phyloP scores from a whole-genome alignment of 1,140 invertebrate genomes.

The Chrysopa pallens region DNA sequence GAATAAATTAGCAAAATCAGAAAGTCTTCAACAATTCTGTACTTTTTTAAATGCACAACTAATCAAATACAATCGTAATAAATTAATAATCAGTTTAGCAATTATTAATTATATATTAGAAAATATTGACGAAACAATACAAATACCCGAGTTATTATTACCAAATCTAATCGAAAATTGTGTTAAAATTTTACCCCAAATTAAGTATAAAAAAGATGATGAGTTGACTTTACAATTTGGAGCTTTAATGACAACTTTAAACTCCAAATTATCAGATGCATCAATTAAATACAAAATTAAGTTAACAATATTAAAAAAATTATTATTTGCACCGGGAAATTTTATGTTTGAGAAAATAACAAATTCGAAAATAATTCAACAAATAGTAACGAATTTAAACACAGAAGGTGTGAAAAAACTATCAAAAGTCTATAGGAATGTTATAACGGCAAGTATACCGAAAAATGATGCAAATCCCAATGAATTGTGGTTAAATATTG shows the following conservation, averaged over 20 bases:
- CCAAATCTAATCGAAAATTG: constrained; percentile 18
- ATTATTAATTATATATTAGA: constrained; percentile 12
- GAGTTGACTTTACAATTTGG: constrained; percentile 22
- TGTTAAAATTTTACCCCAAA: constrained; percentile 30
- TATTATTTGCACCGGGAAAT: constrained; percentile 43
- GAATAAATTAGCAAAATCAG: constrained; percentile 24
- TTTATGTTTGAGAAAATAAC: constrained; percentile 54
- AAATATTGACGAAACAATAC: constrained; percentile 7
- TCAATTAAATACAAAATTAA: constrained; percentile 28
- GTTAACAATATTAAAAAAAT: constrained; percentile 35
- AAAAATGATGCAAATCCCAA: constrained; percentile 24
- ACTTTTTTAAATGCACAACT: constrained; percentile 33
- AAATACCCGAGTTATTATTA: constrained; percentile 14
- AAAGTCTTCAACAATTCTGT: constrained; percentile 32
- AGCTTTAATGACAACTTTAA: constrained; percentile 31
- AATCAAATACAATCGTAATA: constrained; percentile 35
- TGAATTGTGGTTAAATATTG: constrained; percentile 41
- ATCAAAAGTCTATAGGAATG: constrained; percentile 34
- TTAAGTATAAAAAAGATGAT: constrained; percentile 26
- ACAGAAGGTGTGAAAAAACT: constrained; percentile 40
- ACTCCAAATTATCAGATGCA: constrained; percentile 27
- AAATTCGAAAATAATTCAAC: constrained; percentile 37
- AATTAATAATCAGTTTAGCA: constrained; percentile 27
- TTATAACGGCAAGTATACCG: constrained; percentile 29
- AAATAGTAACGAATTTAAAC: constrained; percentile 35